Base-by-base conservation (phyloP, 2,113 vertebrate species). In the Myiozetetes cayanensis region DNA sequence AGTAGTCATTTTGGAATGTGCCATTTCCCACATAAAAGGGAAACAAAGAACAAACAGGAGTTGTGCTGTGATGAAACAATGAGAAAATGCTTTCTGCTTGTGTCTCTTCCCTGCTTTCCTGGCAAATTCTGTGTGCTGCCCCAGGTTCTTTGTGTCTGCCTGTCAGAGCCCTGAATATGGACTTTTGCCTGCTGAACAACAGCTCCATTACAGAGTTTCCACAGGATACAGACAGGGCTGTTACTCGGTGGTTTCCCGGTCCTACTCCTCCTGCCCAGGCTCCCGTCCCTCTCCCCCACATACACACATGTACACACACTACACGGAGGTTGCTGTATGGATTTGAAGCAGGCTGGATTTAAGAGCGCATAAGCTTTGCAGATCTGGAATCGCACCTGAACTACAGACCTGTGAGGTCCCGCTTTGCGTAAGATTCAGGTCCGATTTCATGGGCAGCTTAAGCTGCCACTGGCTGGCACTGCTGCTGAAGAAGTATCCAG, bases 351-450 rank as follows among this genome's bases (percentile, higher is more conserved):
- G 35, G 14, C 28, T 50, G 39, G 25, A 43, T 88, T 47, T 62
- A 61, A 73, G 20, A 85, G 27, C 56, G 27, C 73, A 23, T 16
- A 33, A 14, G 78, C 67, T 88, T 63, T 80, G 43, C 43, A 84
- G 72, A 59, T 33, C 66, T 78, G 59, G 37, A 53, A n/a, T 53
- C 12, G 8, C 6, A 35, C 50, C 59, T 31, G 46, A 53, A 55
- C 31, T 46, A 43, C 68, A 90, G 31, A 62, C 9, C 47, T 37
- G 37, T 10, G 4, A 88, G 14, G 28, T 70, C 41, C 39, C 0
- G 3, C 80, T 71, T 95, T 94, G 78, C 1, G 2, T 90, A 94
- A 87, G 80, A 47, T 71, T 77, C 43, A 63, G 72, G 83, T 94
- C 79, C 72, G 47, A 59, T 84, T 94, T 93, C 86, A 89, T 1